Percentiles rank a stretch among this genome's conserved stretches.
Conservation (phyloP, 2,888 invertebrate genomes). For the Endotricha flammealis region DNA sequence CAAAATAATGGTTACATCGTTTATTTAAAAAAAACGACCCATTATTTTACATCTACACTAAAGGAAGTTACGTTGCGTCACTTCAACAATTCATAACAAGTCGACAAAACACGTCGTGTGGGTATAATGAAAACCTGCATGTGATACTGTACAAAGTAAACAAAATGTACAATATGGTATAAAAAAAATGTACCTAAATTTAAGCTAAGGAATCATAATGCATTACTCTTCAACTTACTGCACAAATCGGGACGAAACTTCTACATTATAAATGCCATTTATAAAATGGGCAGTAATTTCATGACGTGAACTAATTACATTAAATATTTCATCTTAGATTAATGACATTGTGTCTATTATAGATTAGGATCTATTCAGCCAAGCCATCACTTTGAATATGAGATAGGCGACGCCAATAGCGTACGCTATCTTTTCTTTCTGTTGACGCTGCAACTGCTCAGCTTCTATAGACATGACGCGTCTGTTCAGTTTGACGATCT, state of each 20-base stretch:
- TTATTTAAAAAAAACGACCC: slow-evolving; percentile 63
- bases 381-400: slow-evolving; percentile 89
- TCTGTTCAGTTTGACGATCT: slow-evolving; percentile 91
- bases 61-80: slow-evolving; percentile 38
- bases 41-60: slow-evolving; percentile 44
- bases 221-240: slow-evolving; percentile 43
- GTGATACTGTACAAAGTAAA: slow-evolving; percentile 55
- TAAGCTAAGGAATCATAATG: slow-evolving; percentile 47
- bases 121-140: slow-evolving; percentile 32
- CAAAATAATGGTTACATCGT: slow-evolving; percentile 20
- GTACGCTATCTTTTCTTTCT: slow-evolving; percentile 91
- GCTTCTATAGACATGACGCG: slow-evolving; percentile 92
- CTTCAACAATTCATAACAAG: slow-evolving; percentile 50
- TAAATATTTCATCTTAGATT: slow-evolving; percentile 59
- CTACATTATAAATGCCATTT: slow-evolving; percentile 37
- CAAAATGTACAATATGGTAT: slow-evolving; percentile 45
- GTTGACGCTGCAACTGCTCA: slow-evolving; percentile 89
- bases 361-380: slow-evolving; percentile 80
- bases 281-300: slow-evolving; percentile 40
- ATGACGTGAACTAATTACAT: slow-evolving; percentile 56
- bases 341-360: slow-evolving; percentile 34
- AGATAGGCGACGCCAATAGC: slow-evolving; percentile 91
- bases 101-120: slow-evolving; percentile 38
- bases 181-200: slow-evolving; percentile 63
- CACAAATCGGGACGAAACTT: slow-evolving; percentile 34